Conservation (phyloP, 2,888 invertebrate genomes). For the Phalera bucephala region DNA sequence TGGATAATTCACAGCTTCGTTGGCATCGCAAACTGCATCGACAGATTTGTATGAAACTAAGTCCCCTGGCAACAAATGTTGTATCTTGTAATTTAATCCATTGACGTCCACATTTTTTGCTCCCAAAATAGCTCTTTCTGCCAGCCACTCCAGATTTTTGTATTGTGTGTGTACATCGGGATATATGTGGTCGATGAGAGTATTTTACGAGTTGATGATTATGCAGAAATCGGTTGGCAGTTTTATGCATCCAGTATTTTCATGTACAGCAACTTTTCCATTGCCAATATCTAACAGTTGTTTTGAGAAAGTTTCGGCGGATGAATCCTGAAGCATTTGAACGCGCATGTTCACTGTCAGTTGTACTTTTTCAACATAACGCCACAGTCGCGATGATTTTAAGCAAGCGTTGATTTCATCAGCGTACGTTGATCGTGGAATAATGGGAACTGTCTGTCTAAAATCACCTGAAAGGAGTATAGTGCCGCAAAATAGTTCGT, state of each 20-base stretch:
- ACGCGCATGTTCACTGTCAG: slow-evolving; percentile 28
- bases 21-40: no score
- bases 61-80: no score
- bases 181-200: slow-evolving; percentile 20
- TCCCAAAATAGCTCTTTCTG: slow-evolving; percentile 40
- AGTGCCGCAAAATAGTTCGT: no score
- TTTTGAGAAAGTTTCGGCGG: no score
- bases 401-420: slow-evolving; percentile 20
- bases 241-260: slow-evolving; percentile 37
- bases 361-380: slow-evolving; percentile 26
- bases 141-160: slow-evolving; percentile 30
- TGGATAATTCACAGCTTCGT: no score
- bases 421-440: not conserved
- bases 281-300: slow-evolving; percentile 48
- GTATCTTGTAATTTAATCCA: no score
- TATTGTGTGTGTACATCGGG: slow-evolving; percentile 22
- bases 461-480: no score
- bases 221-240: slow-evolving; percentile 43
- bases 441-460: not conserved
- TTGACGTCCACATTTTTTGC: slow-evolving; percentile 36
- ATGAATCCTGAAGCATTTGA: no score
- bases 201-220: slow-evolving; percentile 10
- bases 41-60: no score
- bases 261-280: slow-evolving; percentile 24
- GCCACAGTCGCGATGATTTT: slow-evolving; percentile 32